Conservation (phyloP, 2,888 invertebrate species). For the Melanostoma scalare region DNA sequence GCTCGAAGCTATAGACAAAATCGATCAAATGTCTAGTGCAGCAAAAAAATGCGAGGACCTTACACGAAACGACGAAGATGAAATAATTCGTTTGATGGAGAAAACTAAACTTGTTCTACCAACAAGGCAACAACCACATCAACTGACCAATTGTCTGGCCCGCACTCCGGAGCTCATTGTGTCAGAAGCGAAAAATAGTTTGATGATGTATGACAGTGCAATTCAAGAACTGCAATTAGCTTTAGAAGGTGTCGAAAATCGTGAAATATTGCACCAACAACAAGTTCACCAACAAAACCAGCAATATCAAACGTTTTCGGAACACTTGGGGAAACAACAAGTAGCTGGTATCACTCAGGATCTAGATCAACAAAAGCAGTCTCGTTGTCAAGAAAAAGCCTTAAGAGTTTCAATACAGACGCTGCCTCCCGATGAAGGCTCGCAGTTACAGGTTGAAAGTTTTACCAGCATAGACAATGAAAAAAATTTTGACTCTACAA, state of each 20-base stretch:
- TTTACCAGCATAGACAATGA: slow-evolving; percentile 6
- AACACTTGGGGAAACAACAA: slow-evolving; percentile 47
- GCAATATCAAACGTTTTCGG: slow-evolving; percentile 43
- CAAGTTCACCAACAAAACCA: slow-evolving; percentile 41
- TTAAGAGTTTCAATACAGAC: not conserved
- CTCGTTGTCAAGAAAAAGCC: not conserved
- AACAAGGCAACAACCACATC: slow-evolving; percentile 44
- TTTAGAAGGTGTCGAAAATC: slow-evolving; percentile 25
- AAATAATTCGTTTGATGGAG: slow-evolving; percentile 74
- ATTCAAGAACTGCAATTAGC: slow-evolving; percentile 63
- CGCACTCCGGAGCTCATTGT: slow-evolving; percentile 74
- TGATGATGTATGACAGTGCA: slow-evolving; percentile 73
- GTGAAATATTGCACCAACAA: slow-evolving; percentile 53
- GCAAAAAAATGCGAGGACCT: slow-evolving; percentile 63
- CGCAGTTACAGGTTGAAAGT: not conserved
- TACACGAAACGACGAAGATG: slow-evolving; percentile 72
- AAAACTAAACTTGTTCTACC: slow-evolving; percentile 47
- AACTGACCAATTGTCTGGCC: slow-evolving; percentile 72
- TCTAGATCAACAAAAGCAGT: slow-evolving; percentile 17
- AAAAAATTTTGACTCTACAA: not conserved
- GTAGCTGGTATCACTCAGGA: slow-evolving; percentile 6
- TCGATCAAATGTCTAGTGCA: slow-evolving; percentile 40
- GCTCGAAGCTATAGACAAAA: slow-evolving; percentile 15
- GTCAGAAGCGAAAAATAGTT: slow-evolving; percentile 68
- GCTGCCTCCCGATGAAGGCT: not conserved